Conservation (phyloP, 2,113 vertebrate species). For the Alectura lathami region DNA sequence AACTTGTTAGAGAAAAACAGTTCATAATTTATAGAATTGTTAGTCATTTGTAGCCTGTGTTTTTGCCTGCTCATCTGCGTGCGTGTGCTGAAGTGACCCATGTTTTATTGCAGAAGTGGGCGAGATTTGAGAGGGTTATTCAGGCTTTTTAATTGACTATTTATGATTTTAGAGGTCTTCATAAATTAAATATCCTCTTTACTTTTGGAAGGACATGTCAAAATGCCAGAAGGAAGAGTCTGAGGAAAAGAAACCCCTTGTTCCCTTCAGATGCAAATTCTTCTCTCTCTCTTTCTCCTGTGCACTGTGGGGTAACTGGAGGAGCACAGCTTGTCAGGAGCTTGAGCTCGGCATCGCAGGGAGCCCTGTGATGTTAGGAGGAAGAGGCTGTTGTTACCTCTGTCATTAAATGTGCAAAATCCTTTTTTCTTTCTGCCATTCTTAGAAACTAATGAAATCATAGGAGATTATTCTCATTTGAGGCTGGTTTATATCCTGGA, state of each 20-base stretch:
- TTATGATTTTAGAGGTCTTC: constrained; percentile 26
- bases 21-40: not conserved
- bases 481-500: not conserved
- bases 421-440: not conserved
- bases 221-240: not conserved
- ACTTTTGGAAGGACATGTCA: constrained; percentile 1
- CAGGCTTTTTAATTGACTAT: not conserved
- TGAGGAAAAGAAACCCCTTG: not conserved
- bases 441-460: not conserved
- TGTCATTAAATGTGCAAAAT: not conserved
- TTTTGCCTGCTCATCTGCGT: rapidly evolving
- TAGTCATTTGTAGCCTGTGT: not conserved
- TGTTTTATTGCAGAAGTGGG: not conserved
- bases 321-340: not conserved
- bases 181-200: not conserved
- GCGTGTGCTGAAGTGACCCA: not conserved
- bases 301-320: not conserved
- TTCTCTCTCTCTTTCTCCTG: not conserved
- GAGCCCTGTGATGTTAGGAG: not conserved
- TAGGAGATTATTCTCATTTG: not conserved
- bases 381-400: not conserved
- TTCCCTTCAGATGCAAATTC: constrained; percentile 55
- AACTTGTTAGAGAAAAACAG: not conserved
- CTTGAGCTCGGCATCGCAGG: not conserved
- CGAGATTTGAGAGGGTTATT: not conserved